Percentiles rank a stretch among this genome's conserved stretches.
These are phyloP conservation scores for Sphaeramia orbicularis DNA, from an alignment of 2,797 vertebrate genomes.

Conservation along the genomic window DNA sequence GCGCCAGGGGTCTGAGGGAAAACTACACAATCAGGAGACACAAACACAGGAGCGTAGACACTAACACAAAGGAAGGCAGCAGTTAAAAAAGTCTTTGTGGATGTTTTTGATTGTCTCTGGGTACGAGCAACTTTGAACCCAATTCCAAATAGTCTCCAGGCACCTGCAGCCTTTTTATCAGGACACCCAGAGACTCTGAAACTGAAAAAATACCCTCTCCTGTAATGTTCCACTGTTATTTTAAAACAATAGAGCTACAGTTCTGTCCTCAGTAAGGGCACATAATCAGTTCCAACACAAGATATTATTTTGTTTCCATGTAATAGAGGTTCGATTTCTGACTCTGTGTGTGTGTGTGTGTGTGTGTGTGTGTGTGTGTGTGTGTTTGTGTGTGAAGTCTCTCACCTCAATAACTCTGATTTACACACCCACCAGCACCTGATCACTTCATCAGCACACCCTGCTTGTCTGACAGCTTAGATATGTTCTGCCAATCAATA, in stretches of 20 bases:
- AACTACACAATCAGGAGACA: constrained; percentile 27
- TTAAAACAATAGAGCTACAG: neutral
- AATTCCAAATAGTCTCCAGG: constrained; percentile 47
- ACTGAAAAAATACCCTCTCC: too few species aligned
- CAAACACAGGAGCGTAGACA: constrained; percentile 25
- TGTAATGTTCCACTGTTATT: constrained; percentile 12
- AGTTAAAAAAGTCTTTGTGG: constrained; percentile 36
- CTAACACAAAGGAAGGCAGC: constrained; percentile 24
- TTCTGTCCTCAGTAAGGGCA: constrained; percentile 5
- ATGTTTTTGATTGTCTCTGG: constrained; percentile 44
- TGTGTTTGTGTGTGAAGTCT: too few species aligned
- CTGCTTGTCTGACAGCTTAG: constrained; percentile 1
- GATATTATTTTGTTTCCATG: neutral
- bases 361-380: too few species aligned
- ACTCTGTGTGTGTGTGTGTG: neutral
- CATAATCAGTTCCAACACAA: neutral
- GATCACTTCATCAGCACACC: neutral
- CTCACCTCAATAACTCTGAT: neutral
- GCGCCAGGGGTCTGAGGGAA: constrained; percentile 35
- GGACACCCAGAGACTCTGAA: neutral
- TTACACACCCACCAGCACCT: neutral
- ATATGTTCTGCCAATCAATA: constrained; percentile 41
- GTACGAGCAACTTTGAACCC: constrained; percentile 30
- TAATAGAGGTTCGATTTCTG: constrained; percentile 1
- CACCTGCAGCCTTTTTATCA: constrained; percentile 47